phyloP scores from a whole-genome alignment of 2,888 invertebrate genomes.

The Pristionchus mayeri region DNA sequence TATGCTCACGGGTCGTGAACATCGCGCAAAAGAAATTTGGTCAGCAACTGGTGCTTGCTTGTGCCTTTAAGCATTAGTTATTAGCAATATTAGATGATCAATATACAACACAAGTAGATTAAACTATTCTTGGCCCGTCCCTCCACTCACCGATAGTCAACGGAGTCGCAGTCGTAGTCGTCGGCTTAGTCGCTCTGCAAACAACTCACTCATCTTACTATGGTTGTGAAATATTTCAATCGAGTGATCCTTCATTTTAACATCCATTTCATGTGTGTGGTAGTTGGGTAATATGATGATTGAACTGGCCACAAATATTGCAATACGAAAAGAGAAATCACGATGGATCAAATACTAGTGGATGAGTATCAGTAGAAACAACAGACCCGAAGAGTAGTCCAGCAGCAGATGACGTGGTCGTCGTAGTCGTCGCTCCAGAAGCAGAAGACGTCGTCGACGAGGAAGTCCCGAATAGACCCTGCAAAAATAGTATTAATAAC shows the following conservation, averaged over 20 bases:
- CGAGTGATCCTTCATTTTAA: background rate
- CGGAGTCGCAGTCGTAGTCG: background rate
- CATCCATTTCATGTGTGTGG: no score
- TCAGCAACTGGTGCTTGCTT: background rate
- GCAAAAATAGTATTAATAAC: no score
- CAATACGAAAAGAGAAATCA: no score
- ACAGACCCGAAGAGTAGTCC: constrained; percentile 47
- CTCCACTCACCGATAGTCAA: background rate
- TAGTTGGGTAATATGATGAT: no score
- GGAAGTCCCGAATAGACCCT: constrained; percentile 35
- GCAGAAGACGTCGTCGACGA: constrained; percentile 5
- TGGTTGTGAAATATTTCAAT: no score
- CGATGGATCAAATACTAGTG: no score
- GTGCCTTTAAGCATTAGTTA: no score
- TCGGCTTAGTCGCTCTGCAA: background rate
- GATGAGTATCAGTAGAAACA: no score
- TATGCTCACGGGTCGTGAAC: no score
- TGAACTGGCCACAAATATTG: no score
- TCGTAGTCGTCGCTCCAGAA: constrained; percentile 34
- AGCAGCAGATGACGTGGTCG: constrained; percentile 43
- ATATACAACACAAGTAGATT: no score
- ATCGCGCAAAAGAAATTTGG: background rate
- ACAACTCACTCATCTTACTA: background rate
- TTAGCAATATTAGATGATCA: no score
- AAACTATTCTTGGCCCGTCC: background rate